A percentile compares a stretch with the other conserved stretches of the same genome.
These are phyloP conservation scores for Panopea generosa DNA, from an alignment of 2,888 invertebrate species.

Conservation along the genomic window DNA sequence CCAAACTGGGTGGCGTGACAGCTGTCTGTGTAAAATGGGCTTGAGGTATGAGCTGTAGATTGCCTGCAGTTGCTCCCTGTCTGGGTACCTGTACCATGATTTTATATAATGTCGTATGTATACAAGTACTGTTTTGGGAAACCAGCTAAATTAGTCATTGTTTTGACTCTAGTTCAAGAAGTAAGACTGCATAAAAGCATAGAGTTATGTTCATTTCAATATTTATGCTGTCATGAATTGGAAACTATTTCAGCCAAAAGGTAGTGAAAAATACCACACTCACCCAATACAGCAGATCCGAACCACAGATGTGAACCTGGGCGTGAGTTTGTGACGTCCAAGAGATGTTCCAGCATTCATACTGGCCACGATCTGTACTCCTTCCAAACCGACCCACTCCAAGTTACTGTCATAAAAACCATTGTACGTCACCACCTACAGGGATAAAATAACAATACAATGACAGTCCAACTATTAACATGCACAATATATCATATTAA, in stretches of 20 bases:
- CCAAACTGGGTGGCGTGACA: conserved; percentile 86
- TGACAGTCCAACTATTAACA: conserved; percentile 43
- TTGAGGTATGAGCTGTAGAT: conserved; percentile 89
- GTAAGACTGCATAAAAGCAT: no score
- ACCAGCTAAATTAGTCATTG: no score
- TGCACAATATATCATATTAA: no score
- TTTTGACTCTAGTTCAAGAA: no score
- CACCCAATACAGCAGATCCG: conserved; percentile 88
- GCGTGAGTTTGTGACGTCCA: conserved; percentile 86
- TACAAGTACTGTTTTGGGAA: no score
- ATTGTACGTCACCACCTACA: conserved; percentile 89
- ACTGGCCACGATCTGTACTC: conserved; percentile 89
- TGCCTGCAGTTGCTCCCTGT: conserved; percentile 89
- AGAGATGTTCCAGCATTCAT: conserved; percentile 86
- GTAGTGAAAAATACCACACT: conserved; percentile 74
- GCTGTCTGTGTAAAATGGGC: conserved; percentile 86
- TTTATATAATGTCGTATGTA: no score
- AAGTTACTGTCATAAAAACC: conserved; percentile 90
- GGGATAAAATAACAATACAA: conserved; percentile 9
- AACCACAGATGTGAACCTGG: conserved; percentile 87
- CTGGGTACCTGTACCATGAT: conserved; percentile 90
- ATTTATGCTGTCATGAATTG: no score
- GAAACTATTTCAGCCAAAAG: no score
- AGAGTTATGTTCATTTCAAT: no score
- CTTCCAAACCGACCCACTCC: conserved; percentile 89